Evolutionary conservation across 2,113 vertebrate species (phyloP).

Genomic region (Myiopsitta monachus): DNA sequence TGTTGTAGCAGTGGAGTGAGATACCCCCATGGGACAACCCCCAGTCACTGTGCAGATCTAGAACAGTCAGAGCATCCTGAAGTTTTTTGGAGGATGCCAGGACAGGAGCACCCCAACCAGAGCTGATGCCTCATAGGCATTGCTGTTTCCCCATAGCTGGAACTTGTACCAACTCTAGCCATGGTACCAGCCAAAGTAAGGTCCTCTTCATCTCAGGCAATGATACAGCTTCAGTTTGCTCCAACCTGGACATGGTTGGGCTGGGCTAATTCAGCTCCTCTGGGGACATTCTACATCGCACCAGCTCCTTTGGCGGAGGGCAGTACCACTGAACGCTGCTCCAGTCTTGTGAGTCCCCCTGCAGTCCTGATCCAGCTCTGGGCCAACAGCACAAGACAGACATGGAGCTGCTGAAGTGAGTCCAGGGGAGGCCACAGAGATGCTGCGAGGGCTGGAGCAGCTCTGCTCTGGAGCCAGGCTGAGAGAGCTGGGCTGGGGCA

Average conservation of each 20-base stretch:
- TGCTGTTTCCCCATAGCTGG: not conserved
- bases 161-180: fast-evolving
- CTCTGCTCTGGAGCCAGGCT: not conserved
- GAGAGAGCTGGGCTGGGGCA: no score
- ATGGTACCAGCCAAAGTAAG: not conserved
- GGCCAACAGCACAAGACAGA: not conserved
- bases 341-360: not conserved
- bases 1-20: fast-evolving
- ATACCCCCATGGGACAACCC: fast-evolving
- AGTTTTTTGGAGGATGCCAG: no score
- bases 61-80: not conserved
- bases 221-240: not conserved
- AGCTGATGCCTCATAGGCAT: not conserved
- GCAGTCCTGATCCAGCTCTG: not conserved
- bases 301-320: not conserved
- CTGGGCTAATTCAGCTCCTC: not conserved
- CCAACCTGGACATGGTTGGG: fast-evolving
- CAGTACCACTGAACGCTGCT: not conserved
- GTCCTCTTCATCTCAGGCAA: not conserved
- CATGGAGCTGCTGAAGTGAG: not conserved
- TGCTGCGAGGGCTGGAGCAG: not conserved
- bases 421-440: not conserved
- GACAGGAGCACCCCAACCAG: not conserved
- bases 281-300: not conserved
- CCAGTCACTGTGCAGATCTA: not conserved